Base-by-base conservation (phyloP, 1,140 invertebrate species). In the Cotesia chilonis region DNA sequence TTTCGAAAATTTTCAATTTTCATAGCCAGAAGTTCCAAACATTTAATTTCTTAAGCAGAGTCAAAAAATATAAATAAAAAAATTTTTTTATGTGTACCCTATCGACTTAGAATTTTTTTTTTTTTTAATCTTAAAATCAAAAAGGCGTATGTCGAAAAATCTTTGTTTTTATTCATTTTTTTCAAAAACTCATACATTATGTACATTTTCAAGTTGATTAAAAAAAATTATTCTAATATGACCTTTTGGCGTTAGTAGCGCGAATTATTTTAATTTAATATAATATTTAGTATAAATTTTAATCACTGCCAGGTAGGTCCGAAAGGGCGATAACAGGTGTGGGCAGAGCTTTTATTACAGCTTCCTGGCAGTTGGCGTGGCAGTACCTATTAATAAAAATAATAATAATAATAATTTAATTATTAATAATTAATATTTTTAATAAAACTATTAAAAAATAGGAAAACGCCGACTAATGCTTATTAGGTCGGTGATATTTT, bases 321-420 rank as follows among this genome's bases (percentile, higher is more conserved):
- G 41, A 78, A 77, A 78, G 79, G 78, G 76, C 71, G 81, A 76
- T 85, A 85, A 85, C 83, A 80, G 84, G 83, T 84, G 84, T 79
- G 73, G 82, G 83, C 79, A 73, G 81, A 72, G 70, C 70, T 72
- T 72, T 82, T 82, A 70, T 81, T 76, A 80, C 83, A 85, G 82
- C 82, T 82, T 81, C 68, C 60, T 60, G 63, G 41, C 77, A 75
- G 81, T 76, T 76, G 79, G 76, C 60, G 71, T 28, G 61, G 75
- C 52, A 66, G 79, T 80, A 81, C 79, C n/a, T 17, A 66, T 66
- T 60, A 60, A 66, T n/a, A 28, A 66, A 65, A 7, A 17, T 38
- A 12, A 52, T 51, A 17, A 55, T 55, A 36, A 68, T 14, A 68
- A 55, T 54, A 54, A 59, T 59, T 28, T 28, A 28, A 28, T 28